phyloP scores from a whole-genome alignment of 2,888 invertebrate genomes.

The Nomada ferruginata region DNA sequence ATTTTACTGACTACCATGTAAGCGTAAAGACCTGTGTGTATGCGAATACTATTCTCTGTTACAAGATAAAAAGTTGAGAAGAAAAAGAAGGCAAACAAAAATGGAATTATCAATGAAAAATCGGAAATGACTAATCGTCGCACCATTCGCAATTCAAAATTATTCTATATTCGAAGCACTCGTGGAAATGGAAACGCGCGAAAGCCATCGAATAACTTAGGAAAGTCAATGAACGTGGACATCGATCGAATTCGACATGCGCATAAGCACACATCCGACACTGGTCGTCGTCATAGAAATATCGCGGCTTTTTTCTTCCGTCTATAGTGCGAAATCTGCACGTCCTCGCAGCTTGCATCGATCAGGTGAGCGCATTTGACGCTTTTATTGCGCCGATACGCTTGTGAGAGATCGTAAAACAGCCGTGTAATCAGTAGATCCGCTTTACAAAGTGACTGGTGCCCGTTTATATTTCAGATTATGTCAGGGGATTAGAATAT shows the following conservation, averaged over 20 bases:
- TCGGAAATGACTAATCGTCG: too few species aligned
- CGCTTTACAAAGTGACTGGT: conserved; percentile 8
- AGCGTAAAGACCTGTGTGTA: background rate
- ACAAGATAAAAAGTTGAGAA: background rate
- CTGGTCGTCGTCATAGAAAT: conserved; percentile 41
- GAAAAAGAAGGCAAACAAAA: background rate
- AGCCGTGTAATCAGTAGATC: conserved; percentile 26
- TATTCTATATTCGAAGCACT: background rate
- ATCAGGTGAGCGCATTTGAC: conserved; percentile 38
- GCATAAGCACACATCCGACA: conserved; percentile 51
- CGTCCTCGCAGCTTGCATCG: conserved; percentile 20
- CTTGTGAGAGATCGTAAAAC: conserved; percentile 8
- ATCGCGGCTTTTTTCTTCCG: conserved; percentile 23
- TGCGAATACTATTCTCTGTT: background rate
- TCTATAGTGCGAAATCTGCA: background rate
- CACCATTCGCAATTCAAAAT: background rate
- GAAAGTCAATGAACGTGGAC: conserved; percentile 53
- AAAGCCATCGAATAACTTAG: conserved; percentile 29
- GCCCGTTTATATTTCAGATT: conserved; percentile 22
- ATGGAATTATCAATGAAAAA: background rate
- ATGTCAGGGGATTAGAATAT: conserved; percentile 10
- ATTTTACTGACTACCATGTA: background rate
- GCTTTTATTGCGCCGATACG: conserved; percentile 21
- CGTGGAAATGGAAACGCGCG: background rate
- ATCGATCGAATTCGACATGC: conserved; percentile 67